Base-by-base conservation (phyloP, 2,113 vertebrate genomes). In the Corvus moneduloides region DNA sequence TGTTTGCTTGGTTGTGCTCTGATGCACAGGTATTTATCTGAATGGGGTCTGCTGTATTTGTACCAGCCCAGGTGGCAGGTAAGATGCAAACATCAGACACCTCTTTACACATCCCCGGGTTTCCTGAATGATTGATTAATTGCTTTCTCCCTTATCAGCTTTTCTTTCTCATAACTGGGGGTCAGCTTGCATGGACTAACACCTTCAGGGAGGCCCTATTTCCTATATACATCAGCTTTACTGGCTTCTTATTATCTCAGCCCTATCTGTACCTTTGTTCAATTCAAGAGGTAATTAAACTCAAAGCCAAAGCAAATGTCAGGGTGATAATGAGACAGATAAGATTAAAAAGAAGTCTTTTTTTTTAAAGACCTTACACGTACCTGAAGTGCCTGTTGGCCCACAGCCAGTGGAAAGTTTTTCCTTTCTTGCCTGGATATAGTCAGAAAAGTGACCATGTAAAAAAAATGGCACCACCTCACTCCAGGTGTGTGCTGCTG, bases 281-380 rank as follows among this genome's bases (percentile, higher is more conserved):
- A 86, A 78, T 94, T 95, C 92, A 93, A 92, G 97, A 96, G 93
- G 94, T 98, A 97, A 97, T 97, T 97, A 96, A 97, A 97, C 81
- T 74, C 37, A 62, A 97, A 97, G 97, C 97, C 97, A 98, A 98
- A 98, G 97, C 97, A 98, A 98, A 98, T 98, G 98, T 97, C 97
- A 98, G 96, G 44, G 59, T 86, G 97, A 98, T 97, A 97, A 97
- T 94, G 96, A 98, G 92, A 85, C 81, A 74, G 96, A 97, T 95
- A 96, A 80, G 93, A 89, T 84, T 93, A 84, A 78, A 88, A 85
- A 79, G 49, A 22, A 13, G 7, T 10, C 6, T 6, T 56, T 55
- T 55, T 44, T 59, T 61, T 67, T 10, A 4, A 88, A 90, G 75
- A 69, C 61, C 91, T 94, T 88, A 96, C 90, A 92, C 73, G 96